These are phyloP conservation scores for Spatula clypeata DNA, from an alignment of 2,797 vertebrate genomes.

Conservation along the genomic window DNA sequence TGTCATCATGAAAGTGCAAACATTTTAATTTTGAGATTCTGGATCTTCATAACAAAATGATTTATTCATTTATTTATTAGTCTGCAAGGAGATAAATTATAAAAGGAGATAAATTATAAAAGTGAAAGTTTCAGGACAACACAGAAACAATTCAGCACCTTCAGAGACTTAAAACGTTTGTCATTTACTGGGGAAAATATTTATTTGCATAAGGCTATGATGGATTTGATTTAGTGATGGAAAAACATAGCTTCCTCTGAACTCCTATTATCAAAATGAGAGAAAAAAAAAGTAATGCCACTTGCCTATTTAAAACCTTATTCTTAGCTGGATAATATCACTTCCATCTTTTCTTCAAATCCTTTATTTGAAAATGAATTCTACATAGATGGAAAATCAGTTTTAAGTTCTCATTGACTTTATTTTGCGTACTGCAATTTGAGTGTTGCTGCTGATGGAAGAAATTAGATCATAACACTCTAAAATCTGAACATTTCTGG, in stretches of 20 bases:
- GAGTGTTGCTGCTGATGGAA: not conserved
- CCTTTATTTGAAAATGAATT: not conserved
- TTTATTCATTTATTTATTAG: not conserved
- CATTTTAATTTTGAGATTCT: not conserved
- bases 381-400: not conserved
- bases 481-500: not conserved
- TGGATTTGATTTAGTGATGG: not conserved
- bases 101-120: not conserved
- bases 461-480: not conserved
- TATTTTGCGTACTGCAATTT: not conserved
- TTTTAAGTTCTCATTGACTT: not conserved
- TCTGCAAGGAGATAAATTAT: not conserved
- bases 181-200: not conserved
- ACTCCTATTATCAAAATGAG: conserved; percentile 1
- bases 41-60: not conserved
- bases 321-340: not conserved
- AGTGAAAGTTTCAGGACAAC: not conserved
- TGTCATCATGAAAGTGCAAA: not conserved
- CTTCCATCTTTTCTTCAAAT: not conserved
- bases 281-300: not conserved
- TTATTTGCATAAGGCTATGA: not conserved
- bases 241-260: conserved; percentile 16
- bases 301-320: conserved; percentile 43
- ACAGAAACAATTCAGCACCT: not conserved
- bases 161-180: not conserved